Evolutionary conservation across 1,140 invertebrate species (phyloP).

Genomic region (Semibalanus balanoides): DNA sequence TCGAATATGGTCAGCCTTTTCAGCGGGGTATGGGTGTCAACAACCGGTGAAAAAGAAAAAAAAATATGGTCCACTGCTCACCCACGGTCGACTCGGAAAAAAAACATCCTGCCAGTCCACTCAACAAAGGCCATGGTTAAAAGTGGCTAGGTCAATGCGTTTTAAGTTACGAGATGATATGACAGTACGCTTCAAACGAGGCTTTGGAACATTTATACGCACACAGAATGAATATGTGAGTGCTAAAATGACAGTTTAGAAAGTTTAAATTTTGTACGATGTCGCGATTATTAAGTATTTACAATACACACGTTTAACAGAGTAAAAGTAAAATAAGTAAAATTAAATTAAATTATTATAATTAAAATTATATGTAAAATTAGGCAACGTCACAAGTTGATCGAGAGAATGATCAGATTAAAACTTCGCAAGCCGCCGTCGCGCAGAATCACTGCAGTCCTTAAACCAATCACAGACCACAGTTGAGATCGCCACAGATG

Average conservation of each 20-base stretch:
- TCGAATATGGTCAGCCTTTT: neutral
- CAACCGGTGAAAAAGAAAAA: neutral
- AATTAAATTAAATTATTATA: too few species aligned
- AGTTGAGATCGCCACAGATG: neutral
- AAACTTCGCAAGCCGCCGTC: neutral
- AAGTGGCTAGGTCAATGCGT: neutral
- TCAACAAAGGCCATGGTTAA: neutral
- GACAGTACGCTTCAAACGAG: neutral
- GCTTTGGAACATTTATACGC: neutral
- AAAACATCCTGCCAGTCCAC: neutral
- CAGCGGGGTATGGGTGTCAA: neutral
- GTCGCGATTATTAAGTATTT: neutral
- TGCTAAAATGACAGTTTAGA: neutral
- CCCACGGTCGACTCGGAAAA: neutral
- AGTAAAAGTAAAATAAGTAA: too few species aligned
- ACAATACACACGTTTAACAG: neutral
- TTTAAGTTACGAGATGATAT: neutral
- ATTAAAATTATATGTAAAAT: neutral
- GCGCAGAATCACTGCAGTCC: neutral
- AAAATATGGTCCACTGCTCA: neutral
- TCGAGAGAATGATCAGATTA: neutral
- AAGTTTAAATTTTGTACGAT: neutral
- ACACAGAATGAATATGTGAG: neutral
- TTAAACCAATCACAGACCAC: neutral
- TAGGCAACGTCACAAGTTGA: neutral